Evolutionary conservation across 2,113 vertebrate genomes (phyloP), one percentile per base, ranked within the genome.

Genomic region (Muntiacus reevesi): DNA sequence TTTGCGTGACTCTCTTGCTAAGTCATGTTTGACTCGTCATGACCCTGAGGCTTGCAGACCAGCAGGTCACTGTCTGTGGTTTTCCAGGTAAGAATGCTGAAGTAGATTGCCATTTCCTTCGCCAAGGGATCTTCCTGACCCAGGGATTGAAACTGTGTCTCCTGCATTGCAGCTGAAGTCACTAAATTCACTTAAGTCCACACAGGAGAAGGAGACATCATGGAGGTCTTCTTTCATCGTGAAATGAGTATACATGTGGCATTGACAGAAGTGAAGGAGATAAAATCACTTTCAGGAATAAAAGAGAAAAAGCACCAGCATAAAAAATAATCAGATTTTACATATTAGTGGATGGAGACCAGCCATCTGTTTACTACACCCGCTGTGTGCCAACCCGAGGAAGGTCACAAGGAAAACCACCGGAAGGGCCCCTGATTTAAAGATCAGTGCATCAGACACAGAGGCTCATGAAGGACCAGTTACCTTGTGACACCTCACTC

Each of bases 161-260:
- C 36, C 36, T 76, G 5, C 23, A 13, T 43, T 76, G 71, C 71
- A 76, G 5, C 19, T 50, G 1, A 28, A 28, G 50, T 81, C 88
- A 94, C 91, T 93, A 83, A 87, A 92, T 89, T 96, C 55, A 59
- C 40, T 92, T 47, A 92, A 45, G 78, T 60, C 96, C 91, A 79
- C 40, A 83, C 23, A 78, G 78, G 67, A 89, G 59, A 76, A 88
- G 74, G 64, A 94, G 60, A 85, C 11, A 2, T 47, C 74, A 76
- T 54, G 55, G 64, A 96, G 40, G 43, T 40, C 30, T 40, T 84
- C 82, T 95, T 71, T 55, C 47, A 40, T 93, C 9, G 1, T 95
- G 97, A 96, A 92, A 93, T 97, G 86, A 94, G 78, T 88, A 97
- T 94, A 93, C 96, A 97, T 54, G 76, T 81, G 36, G 17, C 78